A percentile compares a stretch with the other conserved stretches of the same genome.
Evolutionary conservation across 1,140 invertebrate species (phyloP).

Genomic region (Pissodes strobi): DNA sequence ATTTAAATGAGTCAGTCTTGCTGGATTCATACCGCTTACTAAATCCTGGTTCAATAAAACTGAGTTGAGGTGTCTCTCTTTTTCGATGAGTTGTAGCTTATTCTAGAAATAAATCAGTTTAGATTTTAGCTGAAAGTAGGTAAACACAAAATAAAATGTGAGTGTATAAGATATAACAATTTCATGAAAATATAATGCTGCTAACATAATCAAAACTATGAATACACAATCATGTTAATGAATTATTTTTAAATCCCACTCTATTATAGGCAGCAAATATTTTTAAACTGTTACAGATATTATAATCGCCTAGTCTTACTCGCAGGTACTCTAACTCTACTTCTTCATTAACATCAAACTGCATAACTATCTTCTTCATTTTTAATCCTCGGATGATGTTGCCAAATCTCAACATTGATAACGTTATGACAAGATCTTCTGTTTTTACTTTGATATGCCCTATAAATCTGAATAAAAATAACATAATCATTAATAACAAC

Average conservation of each 20-base stretch:
- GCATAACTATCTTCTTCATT: slow-evolving; percentile 26
- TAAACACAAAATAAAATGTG: background rate
- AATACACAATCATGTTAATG: no score
- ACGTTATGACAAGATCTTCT: slow-evolving; percentile 36
- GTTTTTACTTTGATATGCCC: slow-evolving; percentile 41
- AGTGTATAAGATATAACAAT: background rate
- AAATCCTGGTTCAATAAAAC: slow-evolving; percentile 43
- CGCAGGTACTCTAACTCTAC: slow-evolving; percentile 33
- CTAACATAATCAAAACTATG: no score
- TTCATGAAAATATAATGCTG: no score
- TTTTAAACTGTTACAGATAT: background rate
- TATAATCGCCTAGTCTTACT: slow-evolving; percentile 21
- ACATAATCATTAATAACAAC: no score
- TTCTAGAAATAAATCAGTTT: slow-evolving; percentile 32
- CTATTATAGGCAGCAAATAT: no score
- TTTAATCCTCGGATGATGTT: slow-evolving; percentile 39
- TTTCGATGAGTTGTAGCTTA: slow-evolving; percentile 29
- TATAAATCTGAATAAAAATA: slow-evolving; percentile 37
- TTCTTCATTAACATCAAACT: slow-evolving; percentile 26
- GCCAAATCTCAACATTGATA: slow-evolving; percentile 46
- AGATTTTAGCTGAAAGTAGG: background rate
- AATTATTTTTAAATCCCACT: no score
- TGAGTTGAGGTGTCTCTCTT: slow-evolving; percentile 41
- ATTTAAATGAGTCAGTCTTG: slow-evolving; percentile 37
- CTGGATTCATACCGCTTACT: slow-evolving; percentile 32